These are phyloP conservation scores for Onychomys leucogaster DNA, from an alignment of 2,797 vertebrate genomes.

Conservation along the genomic window DNA sequence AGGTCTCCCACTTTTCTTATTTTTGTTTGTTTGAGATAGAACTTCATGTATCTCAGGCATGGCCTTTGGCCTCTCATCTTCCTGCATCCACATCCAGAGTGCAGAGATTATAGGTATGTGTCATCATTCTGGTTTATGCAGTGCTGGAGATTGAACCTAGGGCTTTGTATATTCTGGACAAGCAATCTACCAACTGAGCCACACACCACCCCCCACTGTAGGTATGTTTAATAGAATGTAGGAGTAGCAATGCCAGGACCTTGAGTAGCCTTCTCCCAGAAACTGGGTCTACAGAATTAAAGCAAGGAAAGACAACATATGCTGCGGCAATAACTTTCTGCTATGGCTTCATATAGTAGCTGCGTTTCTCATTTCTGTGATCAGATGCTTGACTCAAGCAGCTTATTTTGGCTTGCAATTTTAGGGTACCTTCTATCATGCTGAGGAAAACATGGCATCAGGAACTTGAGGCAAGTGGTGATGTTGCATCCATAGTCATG, in stretches of 20 bases:
- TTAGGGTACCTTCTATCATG: background rate
- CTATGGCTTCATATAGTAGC: background rate
- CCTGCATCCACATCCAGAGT: background rate
- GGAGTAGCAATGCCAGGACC: background rate
- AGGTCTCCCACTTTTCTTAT: background rate
- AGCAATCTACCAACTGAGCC: background rate
- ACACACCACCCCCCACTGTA: background rate
- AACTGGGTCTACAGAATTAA: constrained; percentile 24
- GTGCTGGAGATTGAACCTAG: background rate
- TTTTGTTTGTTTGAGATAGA: background rate
- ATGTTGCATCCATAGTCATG: background rate
- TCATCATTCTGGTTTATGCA: background rate
- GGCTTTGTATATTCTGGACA: background rate
- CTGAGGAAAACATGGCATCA: background rate
- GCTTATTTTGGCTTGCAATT: background rate
- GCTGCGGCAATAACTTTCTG: background rate
- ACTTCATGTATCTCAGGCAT: background rate
- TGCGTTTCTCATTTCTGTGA: background rate
- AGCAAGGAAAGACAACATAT: background rate
- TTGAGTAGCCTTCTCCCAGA: constrained; percentile 31
- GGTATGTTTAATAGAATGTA: constrained; percentile 16
- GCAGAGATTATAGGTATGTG: background rate
- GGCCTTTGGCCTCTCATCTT: background rate
- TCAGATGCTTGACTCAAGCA: background rate
- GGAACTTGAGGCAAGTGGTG: background rate